Conservation (phyloP, 2,888 invertebrate species). For the Augiades crinisus region DNA sequence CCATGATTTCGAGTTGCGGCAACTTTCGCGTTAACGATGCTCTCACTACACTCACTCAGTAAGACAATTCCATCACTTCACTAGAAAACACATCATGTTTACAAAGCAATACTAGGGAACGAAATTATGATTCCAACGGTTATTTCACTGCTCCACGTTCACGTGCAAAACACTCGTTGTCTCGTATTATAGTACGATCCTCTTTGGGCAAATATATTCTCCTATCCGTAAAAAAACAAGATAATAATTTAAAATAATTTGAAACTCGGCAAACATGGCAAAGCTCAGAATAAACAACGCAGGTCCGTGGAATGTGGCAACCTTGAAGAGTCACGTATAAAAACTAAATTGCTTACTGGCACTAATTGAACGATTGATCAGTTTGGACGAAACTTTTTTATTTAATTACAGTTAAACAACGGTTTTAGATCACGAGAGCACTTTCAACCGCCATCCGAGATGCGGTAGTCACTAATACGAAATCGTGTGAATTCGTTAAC, state of each 20-base stretch:
- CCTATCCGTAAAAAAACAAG: slow-evolving; percentile 62
- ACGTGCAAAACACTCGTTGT: slow-evolving; percentile 52
- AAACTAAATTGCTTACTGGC: slow-evolving; percentile 28
- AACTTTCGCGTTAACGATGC: neutral
- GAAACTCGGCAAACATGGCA: slow-evolving; percentile 70
- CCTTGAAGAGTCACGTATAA: slow-evolving; percentile 59
- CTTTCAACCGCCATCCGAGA: slow-evolving; percentile 48
- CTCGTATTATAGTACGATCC: slow-evolving; percentile 50
- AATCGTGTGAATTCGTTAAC: slow-evolving; percentile 79
- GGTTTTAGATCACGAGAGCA: slow-evolving; percentile 14
- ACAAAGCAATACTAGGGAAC: slow-evolving; percentile 3
- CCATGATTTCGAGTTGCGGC: slow-evolving; percentile 76
- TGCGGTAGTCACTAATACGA: slow-evolving; percentile 59
- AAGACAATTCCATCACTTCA: slow-evolving; percentile 7
- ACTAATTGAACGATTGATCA: slow-evolving; percentile 22
- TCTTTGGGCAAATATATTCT: slow-evolving; percentile 59
- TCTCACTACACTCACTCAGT: slow-evolving; percentile 15
- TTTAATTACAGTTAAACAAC: slow-evolving; percentile 6
- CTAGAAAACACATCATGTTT: slow-evolving; percentile 7
- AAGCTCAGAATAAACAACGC: slow-evolving; percentile 68
- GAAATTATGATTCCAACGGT: slow-evolving; percentile 42
- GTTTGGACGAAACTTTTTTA: slow-evolving; percentile 10
- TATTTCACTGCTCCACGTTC: slow-evolving; percentile 47
- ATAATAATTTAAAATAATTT: slow-evolving; percentile 71
- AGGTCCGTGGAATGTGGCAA: slow-evolving; percentile 58